These are phyloP conservation scores for Drosophila mojavensis DNA, from an alignment of 1,140 invertebrate species.

Conservation along the genomic window DNA sequence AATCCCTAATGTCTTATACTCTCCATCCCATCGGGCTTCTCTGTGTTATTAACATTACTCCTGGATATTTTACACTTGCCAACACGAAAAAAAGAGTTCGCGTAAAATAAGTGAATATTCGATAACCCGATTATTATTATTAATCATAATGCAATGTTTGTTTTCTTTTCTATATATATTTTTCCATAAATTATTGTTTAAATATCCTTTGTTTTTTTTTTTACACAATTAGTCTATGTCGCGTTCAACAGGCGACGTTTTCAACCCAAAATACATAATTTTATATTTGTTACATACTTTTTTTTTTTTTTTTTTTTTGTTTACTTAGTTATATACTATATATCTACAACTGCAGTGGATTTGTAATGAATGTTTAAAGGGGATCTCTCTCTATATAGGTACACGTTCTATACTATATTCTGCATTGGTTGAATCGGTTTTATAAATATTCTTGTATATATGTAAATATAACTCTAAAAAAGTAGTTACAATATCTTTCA, in stretches of 20 bases:
- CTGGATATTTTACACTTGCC: too few relatives aligned
- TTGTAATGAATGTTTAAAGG: constrained; percentile 15
- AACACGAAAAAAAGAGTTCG: too few relatives aligned
- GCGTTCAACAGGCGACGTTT: constrained; percentile 36
- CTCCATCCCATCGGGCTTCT: too few relatives aligned
- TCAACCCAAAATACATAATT: constrained; percentile 42
- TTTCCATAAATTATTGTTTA: constrained; percentile 79
- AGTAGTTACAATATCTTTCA: constrained; percentile 19
- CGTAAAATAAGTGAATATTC: too few relatives aligned
- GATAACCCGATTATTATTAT: too few relatives aligned
- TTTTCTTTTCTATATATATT: constrained; percentile 45
- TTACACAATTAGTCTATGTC: constrained; percentile 74
- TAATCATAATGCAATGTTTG: too few relatives aligned
- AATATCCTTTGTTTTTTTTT: constrained; percentile 48
- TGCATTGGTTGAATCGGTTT: constrained; percentile 21
- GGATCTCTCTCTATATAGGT: constrained; percentile 34
- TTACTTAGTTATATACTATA: constrained; percentile 19
- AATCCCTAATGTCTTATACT: too few relatives aligned
- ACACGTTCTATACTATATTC: constrained; percentile 35
- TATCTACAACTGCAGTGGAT: constrained; percentile 30
- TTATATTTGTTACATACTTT: constrained; percentile 44
- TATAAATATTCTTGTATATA: constrained; percentile 24
- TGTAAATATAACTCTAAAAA: constrained; percentile 44
- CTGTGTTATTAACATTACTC: too few relatives aligned
- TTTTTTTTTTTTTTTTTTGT: constrained; percentile 17